Evolutionary conservation across 2,797 vertebrate species (phyloP), one percentile per base, ranked within the genome.

Genomic region (Dromococcyx pavoninus): DNA sequence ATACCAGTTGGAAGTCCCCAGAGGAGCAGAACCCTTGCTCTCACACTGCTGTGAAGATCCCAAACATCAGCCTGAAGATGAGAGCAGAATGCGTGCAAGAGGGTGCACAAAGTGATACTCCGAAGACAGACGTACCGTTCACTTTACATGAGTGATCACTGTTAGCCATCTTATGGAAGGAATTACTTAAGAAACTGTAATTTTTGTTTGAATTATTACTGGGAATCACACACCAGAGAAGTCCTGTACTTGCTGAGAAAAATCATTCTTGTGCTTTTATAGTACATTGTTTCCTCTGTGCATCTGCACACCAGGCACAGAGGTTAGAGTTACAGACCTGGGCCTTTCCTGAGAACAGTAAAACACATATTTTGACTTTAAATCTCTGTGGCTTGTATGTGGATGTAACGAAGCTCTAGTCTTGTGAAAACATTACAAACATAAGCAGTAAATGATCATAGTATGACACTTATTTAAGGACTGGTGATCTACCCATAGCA

Each of bases 291-390:
- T 64, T 60, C 9, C 21, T 28, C 39, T 60, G 39, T 3, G 0
- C 22, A 30, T n/a, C 6, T 17, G 23, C 1, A 2, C 41, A 35
- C n/a, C 28, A 24, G 39, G 18, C 0, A 1, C 50, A 64, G 62
- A 65, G 22, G 25, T 53, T 74, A 37, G 9, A n/a, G n/a, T n/a
- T n/a, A n/a, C 37, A 25, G 30, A 46, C 66, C 30, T 66, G 48
- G 25, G 22, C 23, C 16, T 88, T 78, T 46, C 19, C 30, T n/a
- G 65, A 46, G 48, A 72, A 57, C 35, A 21, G 5, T 33, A 27
- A 66, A 71, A 33, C 5, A 51, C 10, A 2, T 13, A 27, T 66
- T 76, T 85, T 61, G 25, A 74, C 10, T 76, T 41, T 41, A 23
- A 37, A 33, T 27, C 48, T 57, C 48, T 37, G 30, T 37, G 37